Evolutionary conservation across 1,140 invertebrate genomes (phyloP).

Genomic region (Mylabris phalerata): DNA sequence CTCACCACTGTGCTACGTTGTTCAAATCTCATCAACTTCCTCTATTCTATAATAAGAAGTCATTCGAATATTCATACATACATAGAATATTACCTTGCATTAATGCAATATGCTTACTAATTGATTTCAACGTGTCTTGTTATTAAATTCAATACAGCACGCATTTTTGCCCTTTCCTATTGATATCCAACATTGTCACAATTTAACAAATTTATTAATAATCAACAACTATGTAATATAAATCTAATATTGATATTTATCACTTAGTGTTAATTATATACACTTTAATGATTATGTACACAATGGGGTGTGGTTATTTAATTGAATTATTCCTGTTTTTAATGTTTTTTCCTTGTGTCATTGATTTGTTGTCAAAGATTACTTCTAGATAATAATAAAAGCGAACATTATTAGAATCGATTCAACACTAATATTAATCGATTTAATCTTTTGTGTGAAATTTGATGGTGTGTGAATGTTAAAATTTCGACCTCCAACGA

Average conservation of each 20-base stretch:
- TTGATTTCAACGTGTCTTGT: slow-evolving; percentile 1
- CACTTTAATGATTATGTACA: slow-evolving; percentile 8
- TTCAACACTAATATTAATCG: too few species aligned
- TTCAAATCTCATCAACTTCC: not conserved
- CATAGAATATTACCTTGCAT: slow-evolving; percentile 1
- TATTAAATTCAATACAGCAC: too few species aligned
- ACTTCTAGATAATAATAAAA: slow-evolving; percentile 1
- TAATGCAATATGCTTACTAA: not conserved
- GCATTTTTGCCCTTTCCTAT: too few species aligned
- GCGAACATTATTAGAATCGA: too few species aligned
- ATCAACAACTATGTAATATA: too few species aligned
- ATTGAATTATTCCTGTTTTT: slow-evolving; percentile 4
- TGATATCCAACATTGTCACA: too few species aligned
- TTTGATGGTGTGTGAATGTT: too few species aligned
- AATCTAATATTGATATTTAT: slow-evolving; percentile 9
- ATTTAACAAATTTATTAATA: too few species aligned
- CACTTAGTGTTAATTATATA: slow-evolving; percentile 11
- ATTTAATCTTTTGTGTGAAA: too few species aligned
- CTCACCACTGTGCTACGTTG: slow-evolving; percentile 3
- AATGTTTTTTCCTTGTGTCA: slow-evolving; percentile 1
- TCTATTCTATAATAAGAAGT: slow-evolving; percentile 9
- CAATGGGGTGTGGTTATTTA: slow-evolving; percentile 8
- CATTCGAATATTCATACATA: slow-evolving; percentile 8
- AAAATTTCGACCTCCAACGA: too few species aligned
- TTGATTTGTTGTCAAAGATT: slow-evolving; percentile 12